These are phyloP conservation scores for Tetrao urogallus DNA, from an alignment of 2,113 vertebrate species.

Conservation along the genomic window DNA sequence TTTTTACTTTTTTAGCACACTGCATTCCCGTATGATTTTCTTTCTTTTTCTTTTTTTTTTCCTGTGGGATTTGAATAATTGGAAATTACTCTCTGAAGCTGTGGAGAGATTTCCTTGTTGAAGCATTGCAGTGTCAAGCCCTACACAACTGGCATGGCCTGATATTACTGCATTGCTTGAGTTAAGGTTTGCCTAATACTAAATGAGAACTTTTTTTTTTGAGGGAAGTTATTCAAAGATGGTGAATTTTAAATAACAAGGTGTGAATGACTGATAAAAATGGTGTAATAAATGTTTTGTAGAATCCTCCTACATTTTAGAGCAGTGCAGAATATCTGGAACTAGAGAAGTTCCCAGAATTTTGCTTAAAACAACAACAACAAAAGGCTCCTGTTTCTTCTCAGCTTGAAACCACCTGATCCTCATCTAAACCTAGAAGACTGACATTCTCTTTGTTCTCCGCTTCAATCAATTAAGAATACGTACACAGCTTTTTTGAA, in stretches of 20 bases:
- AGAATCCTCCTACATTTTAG: background rate
- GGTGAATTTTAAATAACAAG: background rate
- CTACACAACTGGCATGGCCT: background rate
- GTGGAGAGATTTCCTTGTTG: background rate
- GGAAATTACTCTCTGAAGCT: background rate
- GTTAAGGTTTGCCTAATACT: background rate
- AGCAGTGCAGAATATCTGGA: background rate
- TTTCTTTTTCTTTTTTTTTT: background rate
- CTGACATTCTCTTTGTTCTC: conserved; percentile 57
- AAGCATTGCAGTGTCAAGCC: rapidly evolving
- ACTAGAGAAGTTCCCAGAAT: background rate
- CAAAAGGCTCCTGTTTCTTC: conserved; percentile 25
- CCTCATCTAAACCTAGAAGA: conserved; percentile 47
- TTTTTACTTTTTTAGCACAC: background rate
- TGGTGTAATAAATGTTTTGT: background rate
- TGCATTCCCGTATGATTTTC: background rate
- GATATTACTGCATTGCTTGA: background rate
- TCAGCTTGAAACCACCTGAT: conserved; percentile 53
- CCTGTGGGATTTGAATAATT: background rate
- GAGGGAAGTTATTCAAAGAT: background rate
- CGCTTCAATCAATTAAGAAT: conserved; percentile 31
- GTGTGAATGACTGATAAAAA: background rate
- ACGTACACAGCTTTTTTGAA: conserved; percentile 36
- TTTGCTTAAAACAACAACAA: conserved; percentile 34
- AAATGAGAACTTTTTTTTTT: background rate